A percentile compares a stretch with the other conserved stretches of the same genome.
phyloP scores from a whole-genome alignment of 2,113 vertebrate genomes.

The Suncus etruscus region DNA sequence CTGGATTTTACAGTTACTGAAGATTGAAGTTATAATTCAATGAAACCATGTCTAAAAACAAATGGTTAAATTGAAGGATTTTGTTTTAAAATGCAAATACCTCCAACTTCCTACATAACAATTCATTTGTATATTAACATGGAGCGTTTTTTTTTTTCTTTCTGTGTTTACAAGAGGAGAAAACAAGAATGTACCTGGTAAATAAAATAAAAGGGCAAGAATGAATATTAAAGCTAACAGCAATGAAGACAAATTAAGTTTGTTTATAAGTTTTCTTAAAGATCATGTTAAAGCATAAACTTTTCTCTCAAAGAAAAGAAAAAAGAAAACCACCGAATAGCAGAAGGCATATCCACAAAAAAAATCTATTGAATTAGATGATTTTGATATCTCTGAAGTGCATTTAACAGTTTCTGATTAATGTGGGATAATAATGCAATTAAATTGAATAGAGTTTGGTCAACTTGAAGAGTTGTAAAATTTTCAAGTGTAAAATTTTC shows the following conservation, averaged over 20 bases:
- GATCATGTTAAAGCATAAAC: background rate
- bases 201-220: too few relatives aligned
- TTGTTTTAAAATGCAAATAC: too few relatives aligned
- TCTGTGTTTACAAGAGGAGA: too few relatives aligned
- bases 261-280: slow-evolving; percentile 14
- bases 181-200: too few relatives aligned
- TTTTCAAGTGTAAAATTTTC: slow-evolving; percentile 31
- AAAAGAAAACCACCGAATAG: background rate
- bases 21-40: too few relatives aligned
- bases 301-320: background rate
- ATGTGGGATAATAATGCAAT: slow-evolving; percentile 47
- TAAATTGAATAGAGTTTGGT: slow-evolving; percentile 57
- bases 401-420: slow-evolving; percentile 20
- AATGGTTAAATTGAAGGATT: too few relatives aligned
- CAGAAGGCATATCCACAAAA: background rate
- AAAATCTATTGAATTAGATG: slow-evolving; percentile 37
- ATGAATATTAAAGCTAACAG: too few relatives aligned
- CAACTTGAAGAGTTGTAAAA: slow-evolving; percentile 40
- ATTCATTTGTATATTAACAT: too few relatives aligned
- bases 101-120: too few relatives aligned
- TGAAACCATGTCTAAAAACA: too few relatives aligned
- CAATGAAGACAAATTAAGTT: background rate
- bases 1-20: too few relatives aligned
- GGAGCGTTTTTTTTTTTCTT: too few relatives aligned
- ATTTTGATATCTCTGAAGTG: slow-evolving; percentile 28